Percentiles rank a stretch among this genome's conserved stretches.
These are phyloP conservation scores for Rotaria socialis DNA, from an alignment of 2,888 invertebrate species.

Conservation along the genomic window DNA sequence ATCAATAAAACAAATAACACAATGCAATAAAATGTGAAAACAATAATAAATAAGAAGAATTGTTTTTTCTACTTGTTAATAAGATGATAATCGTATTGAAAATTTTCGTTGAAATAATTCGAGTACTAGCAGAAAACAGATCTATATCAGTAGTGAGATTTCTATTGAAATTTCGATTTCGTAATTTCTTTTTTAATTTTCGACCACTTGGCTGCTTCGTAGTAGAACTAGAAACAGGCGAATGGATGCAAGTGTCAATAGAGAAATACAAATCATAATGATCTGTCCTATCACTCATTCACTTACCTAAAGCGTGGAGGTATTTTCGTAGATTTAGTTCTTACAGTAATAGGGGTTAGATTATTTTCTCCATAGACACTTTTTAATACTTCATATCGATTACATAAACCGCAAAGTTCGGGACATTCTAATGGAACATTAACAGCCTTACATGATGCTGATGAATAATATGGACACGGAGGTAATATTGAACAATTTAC, in stretches of 20 bases:
- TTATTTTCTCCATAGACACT: background rate
- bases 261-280: too few species aligned
- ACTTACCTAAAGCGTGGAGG: too few species aligned
- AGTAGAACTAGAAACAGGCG: background rate
- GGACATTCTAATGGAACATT: slow-evolving; percentile 14
- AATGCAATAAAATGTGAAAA: background rate
- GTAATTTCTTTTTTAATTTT: background rate
- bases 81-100: background rate
- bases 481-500: background rate
- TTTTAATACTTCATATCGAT: slow-evolving; percentile 2
- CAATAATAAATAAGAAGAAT: background rate
- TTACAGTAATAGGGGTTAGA: background rate
- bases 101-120: background rate
- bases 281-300: too few species aligned
- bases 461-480: background rate
- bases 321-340: background rate
- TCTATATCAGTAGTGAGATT: too few species aligned
- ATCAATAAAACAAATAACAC: too few species aligned
- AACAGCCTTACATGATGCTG: background rate
- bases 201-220: background rate
- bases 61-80: background rate
- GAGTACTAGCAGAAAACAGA: background rate
- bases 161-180: background rate
- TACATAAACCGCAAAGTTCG: background rate
- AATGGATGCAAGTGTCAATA: too few species aligned